Conservation (phyloP, 1,140 invertebrate genomes). For the Polypedilum pembai region DNA sequence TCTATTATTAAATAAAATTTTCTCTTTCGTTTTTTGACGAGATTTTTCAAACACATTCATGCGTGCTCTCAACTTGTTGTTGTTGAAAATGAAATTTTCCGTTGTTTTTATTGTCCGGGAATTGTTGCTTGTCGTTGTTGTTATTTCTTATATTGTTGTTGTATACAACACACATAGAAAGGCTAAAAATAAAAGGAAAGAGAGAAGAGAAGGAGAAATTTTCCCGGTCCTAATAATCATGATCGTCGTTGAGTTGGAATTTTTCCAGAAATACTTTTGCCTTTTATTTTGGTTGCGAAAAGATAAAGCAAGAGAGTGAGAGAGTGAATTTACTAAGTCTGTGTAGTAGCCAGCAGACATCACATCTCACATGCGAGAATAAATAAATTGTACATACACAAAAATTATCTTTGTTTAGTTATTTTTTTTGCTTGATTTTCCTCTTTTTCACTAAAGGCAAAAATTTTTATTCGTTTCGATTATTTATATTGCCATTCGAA, state of each 20-base stretch:
- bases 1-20: conserved; percentile 10
- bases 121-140: background rate
- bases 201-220: background rate
- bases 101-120: conserved; percentile 23
- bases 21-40: background rate
- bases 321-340: background rate
- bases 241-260: conserved; percentile 7
- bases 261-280: conserved; percentile 23
- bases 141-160: background rate
- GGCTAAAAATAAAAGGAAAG: conserved; percentile 16
- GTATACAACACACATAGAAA: background rate
- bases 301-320: too few species aligned
- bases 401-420: background rate
- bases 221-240: conserved; percentile 2
- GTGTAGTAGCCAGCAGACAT: background rate
- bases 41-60: too few species aligned
- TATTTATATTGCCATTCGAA: too few species aligned
- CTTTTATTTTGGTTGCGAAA: background rate
- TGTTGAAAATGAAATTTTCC: conserved; percentile 1
- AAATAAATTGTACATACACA: background rate
- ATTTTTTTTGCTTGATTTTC: too few species aligned
- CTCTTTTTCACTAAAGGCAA: too few species aligned
- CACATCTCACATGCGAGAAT: background rate
- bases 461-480: too few species aligned
- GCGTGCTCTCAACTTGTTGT: background rate